phyloP scores from a whole-genome alignment of 1,140 invertebrate species.

The Arctopsyche grandis region DNA sequence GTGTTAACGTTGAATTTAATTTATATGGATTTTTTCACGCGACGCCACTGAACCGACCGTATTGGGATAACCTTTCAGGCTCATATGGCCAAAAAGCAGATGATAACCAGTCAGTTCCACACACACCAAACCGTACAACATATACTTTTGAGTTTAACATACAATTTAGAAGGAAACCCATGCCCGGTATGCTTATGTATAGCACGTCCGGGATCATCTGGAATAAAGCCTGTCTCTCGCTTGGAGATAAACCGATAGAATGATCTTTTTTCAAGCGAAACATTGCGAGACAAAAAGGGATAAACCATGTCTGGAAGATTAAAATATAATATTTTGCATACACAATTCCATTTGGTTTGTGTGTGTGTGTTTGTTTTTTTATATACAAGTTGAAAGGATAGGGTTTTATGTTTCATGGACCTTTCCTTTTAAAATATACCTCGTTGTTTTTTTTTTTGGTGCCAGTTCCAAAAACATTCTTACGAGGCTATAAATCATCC shows the following conservation, averaged over 20 bases:
- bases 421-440: slow-evolving; percentile 48
- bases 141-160: not conserved
- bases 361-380: slow-evolving; percentile 9
- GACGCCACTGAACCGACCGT: slow-evolving; percentile 7
- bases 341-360: slow-evolving; percentile 19
- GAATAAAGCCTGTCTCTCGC: not conserved
- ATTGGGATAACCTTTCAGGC: slow-evolving; percentile 51
- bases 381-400: slow-evolving; percentile 43
- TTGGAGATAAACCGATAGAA: not conserved
- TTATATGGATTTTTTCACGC: not conserved
- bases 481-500: slow-evolving; percentile 53
- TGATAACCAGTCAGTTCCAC: slow-evolving; percentile 39
- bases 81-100: slow-evolving; percentile 50
- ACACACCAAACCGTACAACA: too few species aligned
- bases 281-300: not conserved
- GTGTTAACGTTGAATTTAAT: not conserved
- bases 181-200: not conserved
- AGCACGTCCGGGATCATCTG: slow-evolving; percentile 36
- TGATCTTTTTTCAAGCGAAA: not conserved
- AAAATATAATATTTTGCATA: slow-evolving; percentile 3
- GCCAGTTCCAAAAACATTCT: slow-evolving; percentile 44
- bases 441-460: slow-evolving; percentile 41
- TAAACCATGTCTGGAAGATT: not conserved
- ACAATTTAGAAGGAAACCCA: not conserved
- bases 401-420: slow-evolving; percentile 52